These are phyloP conservation scores for Leiothrix lutea DNA, from an alignment of 2,113 vertebrate genomes.

Conservation along the genomic window DNA sequence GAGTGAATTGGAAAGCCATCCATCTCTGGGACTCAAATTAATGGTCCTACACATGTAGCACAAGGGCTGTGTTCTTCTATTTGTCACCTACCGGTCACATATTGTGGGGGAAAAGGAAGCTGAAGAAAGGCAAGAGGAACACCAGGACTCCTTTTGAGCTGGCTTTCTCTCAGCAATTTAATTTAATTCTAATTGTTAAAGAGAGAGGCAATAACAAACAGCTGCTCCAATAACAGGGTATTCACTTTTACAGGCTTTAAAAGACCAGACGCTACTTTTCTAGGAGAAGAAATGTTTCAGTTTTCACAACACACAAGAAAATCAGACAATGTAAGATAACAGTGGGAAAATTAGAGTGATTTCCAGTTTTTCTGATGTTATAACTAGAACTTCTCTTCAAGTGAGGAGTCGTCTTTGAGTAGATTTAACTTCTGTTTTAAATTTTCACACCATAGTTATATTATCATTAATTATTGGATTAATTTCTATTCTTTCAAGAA, in stretches of 20 bases:
- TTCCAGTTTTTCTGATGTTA: neutral
- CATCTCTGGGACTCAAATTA: slow-evolving; percentile 41
- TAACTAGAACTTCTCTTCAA: neutral
- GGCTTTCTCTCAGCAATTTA: neutral
- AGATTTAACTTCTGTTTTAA: neutral
- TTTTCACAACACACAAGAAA: neutral
- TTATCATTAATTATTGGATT: neutral
- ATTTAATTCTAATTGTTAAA: slow-evolving; percentile 17
- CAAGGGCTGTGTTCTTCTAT: slow-evolving; percentile 9
- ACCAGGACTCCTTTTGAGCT: neutral
- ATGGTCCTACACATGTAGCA: neutral
- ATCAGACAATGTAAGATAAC: neutral
- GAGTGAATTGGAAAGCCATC: slow-evolving; percentile 30
- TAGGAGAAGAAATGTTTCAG: neutral
- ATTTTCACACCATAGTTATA: neutral
- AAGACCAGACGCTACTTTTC: neutral
- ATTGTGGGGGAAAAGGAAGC: neutral
- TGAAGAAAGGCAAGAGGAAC: neutral
- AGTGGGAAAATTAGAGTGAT: neutral
- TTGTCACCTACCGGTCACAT: neutral
- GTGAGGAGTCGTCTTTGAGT: neutral
- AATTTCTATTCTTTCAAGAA: neutral
- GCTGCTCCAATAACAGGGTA: neutral
- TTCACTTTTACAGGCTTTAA: neutral
- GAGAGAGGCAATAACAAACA: neutral